These are phyloP conservation scores for Numenius arquata DNA, from an alignment of 2,113 vertebrate species.

Conservation along the genomic window DNA sequence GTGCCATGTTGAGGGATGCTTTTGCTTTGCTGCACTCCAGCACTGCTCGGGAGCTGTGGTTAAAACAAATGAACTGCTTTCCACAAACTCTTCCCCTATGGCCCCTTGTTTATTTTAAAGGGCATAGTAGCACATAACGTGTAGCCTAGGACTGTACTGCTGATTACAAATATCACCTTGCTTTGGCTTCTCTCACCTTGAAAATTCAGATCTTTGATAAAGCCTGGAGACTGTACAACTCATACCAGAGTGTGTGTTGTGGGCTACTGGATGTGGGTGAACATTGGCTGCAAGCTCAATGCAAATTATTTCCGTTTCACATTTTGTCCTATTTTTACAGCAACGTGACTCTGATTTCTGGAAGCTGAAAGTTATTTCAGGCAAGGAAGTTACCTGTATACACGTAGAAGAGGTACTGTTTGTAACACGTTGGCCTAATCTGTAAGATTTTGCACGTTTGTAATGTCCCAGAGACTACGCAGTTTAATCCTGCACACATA, in stretches of 20 bases:
- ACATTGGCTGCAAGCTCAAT: neutral
- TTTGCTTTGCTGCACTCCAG: neutral
- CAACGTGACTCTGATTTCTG: neutral
- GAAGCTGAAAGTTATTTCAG: neutral
- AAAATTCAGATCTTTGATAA: neutral
- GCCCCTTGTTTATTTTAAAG: constrained; percentile 10
- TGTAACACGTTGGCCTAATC: neutral
- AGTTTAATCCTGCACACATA: neutral
- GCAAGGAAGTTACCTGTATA: neutral
- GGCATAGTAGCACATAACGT: neutral
- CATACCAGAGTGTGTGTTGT: neutral
- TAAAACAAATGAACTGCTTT: neutral
- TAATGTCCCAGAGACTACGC: neutral
- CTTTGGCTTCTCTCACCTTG: neutral
- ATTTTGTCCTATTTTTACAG: neutral
- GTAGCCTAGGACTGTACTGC: neutral
- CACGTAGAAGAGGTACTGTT: neutral
- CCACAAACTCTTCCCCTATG: neutral
- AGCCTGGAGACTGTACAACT: neutral
- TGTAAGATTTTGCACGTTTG: neutral
- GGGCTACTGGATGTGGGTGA: neutral
- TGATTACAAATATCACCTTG: neutral
- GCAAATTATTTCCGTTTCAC: neutral
- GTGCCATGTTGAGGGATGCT: neutral
- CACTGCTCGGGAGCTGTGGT: neutral